These are phyloP conservation scores for Papilio xuthus DNA, from an alignment of 1,140 invertebrate genomes.

Conservation along the genomic window DNA sequence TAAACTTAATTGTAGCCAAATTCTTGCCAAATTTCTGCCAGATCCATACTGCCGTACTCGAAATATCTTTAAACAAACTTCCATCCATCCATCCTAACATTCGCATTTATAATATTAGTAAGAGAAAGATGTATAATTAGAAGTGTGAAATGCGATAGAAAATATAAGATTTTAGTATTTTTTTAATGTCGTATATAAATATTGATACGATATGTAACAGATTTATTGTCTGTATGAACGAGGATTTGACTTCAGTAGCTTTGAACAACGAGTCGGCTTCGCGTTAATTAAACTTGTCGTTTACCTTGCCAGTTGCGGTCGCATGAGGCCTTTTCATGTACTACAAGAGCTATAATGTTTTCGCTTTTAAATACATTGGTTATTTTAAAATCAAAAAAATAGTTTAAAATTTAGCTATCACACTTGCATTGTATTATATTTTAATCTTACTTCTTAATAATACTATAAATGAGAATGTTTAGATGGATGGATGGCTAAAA, in stretches of 20 bases:
- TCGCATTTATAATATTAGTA: no score
- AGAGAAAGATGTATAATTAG: no score
- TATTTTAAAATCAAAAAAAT: not conserved
- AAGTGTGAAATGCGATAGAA: not conserved
- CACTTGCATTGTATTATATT: no score
- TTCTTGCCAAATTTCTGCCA: no score
- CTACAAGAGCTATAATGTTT: not conserved
- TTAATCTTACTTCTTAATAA: no score
- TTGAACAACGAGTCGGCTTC: not conserved
- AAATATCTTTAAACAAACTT: no score
- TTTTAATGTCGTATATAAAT: not conserved
- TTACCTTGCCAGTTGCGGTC: conserved; percentile 29
- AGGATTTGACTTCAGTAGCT: not conserved
- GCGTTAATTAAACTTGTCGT: conserved; percentile 32
- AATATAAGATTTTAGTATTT: not conserved
- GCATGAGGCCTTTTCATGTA: not conserved
- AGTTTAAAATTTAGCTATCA: not conserved
- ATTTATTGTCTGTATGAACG: not conserved
- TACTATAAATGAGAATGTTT: no score
- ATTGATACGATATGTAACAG: not conserved
- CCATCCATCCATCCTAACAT: no score
- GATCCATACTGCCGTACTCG: no score
- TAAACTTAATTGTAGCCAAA: no score
- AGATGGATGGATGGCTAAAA: no score
- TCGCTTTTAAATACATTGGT: not conserved